These are phyloP conservation scores for Thunnus thynnus DNA, from an alignment of 2,113 vertebrate species.

Conservation along the genomic window DNA sequence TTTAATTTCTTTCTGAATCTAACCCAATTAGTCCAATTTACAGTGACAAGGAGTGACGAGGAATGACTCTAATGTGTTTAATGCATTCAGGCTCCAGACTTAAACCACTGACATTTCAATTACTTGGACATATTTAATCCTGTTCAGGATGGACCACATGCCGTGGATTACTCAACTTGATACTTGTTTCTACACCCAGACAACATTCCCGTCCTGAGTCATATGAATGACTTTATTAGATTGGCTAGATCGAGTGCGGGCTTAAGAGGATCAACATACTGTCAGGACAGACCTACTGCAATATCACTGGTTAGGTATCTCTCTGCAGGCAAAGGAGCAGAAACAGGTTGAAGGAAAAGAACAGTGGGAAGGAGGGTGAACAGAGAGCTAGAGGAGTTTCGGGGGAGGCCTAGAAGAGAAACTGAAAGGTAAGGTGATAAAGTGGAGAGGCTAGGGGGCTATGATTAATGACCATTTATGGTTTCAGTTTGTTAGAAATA, in stretches of 20 bases:
- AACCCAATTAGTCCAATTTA: not conserved
- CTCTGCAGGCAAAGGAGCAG: not conserved
- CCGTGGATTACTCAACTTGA: conserved; percentile 32
- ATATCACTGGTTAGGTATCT: not conserved
- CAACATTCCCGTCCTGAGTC: conserved; percentile 39
- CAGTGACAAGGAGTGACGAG: not conserved
- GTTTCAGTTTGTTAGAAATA: too few relatives aligned
- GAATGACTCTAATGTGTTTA: not conserved
- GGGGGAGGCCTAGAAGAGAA: too few relatives aligned
- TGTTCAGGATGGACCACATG: conserved; percentile 21
- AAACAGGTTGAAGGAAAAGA: not conserved
- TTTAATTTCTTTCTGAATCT: not conserved
- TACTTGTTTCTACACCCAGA: conserved; percentile 31
- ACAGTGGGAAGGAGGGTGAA: not conserved
- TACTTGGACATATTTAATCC: conserved; percentile 1
- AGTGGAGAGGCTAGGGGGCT: too few relatives aligned
- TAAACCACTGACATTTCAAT: not conserved
- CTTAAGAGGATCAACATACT: not conserved
- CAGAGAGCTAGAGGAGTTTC: too few relatives aligned
- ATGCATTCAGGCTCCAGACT: not conserved
- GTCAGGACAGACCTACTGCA: not conserved
- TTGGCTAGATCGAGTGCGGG: conserved; percentile 16
- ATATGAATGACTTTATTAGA: conserved; percentile 52
- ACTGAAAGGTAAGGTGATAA: too few relatives aligned
- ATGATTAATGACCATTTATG: too few relatives aligned